Percentiles rank a stretch among this genome's conserved stretches.
Conservation (phyloP, 35 echinoderm and acorn worm genomes). For the Amphiura filiformis region DNA sequence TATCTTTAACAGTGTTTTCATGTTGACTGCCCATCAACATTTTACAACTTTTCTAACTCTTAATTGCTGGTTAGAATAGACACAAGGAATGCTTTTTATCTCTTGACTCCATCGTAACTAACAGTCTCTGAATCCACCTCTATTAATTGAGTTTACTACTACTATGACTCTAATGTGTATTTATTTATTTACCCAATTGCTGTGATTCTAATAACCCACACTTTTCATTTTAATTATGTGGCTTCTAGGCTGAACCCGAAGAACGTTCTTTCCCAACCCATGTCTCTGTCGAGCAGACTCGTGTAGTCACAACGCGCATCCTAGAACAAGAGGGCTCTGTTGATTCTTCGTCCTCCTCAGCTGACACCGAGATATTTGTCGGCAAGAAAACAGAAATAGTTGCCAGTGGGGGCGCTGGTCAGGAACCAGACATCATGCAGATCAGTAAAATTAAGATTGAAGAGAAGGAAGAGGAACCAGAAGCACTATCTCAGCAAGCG, state of each 20-base stretch:
- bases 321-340: conserved; percentile 39
- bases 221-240: background rate
- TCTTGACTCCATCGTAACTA: background rate
- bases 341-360: conserved; percentile 68
- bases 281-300: conserved; percentile 55
- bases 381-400: conserved; percentile 15
- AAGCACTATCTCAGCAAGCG: background rate
- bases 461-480: conserved; percentile 5
- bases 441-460: conserved; percentile 21
- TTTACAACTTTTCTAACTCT: background rate
- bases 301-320: conserved; percentile 44
- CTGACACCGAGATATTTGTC: conserved; percentile 79
- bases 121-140: background rate
- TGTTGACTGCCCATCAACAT: conserved; percentile 7
- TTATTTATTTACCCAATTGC: background rate
- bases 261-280: conserved; percentile 54
- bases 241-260: conserved; percentile 46
- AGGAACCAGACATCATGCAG: background rate
- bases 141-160: background rate
- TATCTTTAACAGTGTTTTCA: background rate
- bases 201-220: background rate
- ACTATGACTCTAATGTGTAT: background rate
- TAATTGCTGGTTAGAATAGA: background rate
- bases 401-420: background rate
- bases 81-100: background rate